These are phyloP conservation scores for Eunapius fragilis DNA, from an alignment of 37 sponge, comb jelly and placozoan species.

Conservation along the genomic window DNA sequence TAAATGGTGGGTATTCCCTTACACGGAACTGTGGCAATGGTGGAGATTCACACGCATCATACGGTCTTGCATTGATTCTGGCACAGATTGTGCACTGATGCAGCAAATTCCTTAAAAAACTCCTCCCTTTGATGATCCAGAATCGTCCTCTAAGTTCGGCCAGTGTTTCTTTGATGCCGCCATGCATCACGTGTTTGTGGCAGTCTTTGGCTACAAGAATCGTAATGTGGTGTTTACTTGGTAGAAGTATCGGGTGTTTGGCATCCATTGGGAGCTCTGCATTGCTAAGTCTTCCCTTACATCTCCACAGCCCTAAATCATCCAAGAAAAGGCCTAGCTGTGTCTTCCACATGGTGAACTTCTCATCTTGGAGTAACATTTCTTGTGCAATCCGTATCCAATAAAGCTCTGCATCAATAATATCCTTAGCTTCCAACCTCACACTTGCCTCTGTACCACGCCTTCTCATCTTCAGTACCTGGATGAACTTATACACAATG, in stretches of 20 bases:
- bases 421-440: neutral
- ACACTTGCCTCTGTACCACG: neutral
- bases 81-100: slow-evolving; percentile 5
- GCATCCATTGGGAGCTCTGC: slow-evolving; percentile 1
- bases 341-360: neutral
- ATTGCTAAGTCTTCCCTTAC: slow-evolving; percentile 29
- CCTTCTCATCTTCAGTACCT: neutral
- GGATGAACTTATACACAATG: neutral
- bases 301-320: slow-evolving; percentile 24
- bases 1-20: slow-evolving; percentile 18
- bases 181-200: slow-evolving; percentile 15
- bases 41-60: too few species aligned
- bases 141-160: slow-evolving; percentile 15
- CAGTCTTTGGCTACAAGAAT: neutral
- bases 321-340: slow-evolving; percentile 26
- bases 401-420: neutral
- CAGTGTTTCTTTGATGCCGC: slow-evolving; percentile 12
- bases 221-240: slow-evolving; percentile 22
- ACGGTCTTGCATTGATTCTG: too few species aligned
- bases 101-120: slow-evolving; percentile 20
- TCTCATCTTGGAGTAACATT: too few species aligned
- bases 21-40: slow-evolving; percentile 28
- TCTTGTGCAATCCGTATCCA: too few species aligned
- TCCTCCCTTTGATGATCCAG: slow-evolving; percentile 27
- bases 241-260: slow-evolving; percentile 22